Base-by-base conservation (phyloP, 2,113 vertebrate genomes). In the Actenoides lindsayi region DNA sequence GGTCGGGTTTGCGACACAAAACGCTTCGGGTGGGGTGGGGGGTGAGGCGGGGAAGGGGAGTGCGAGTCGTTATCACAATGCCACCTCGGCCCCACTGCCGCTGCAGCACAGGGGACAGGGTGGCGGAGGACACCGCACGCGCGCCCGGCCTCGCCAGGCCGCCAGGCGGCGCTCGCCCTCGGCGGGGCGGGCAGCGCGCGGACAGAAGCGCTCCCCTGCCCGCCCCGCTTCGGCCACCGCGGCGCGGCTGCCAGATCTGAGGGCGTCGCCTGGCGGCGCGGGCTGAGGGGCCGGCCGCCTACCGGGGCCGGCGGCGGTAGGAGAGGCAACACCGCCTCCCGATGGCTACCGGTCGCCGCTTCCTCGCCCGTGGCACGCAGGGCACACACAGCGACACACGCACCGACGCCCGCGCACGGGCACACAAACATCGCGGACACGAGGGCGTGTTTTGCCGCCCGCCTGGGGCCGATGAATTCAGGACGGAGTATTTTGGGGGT, bases 381-480 rank as follows among this genome's bases (percentile, higher is more conserved):
- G 19, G 46, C 10, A 15, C 2, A 68, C 33, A 35, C 8, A 50
- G 48, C 48, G 31, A 27, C 23, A 27, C 37, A 18, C 56, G 17
- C 33, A 16, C 33, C 19, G 56, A 7, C 56, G 7, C 10, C 16
- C 20, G 7, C 20, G 5, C 5, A 5, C 28, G 5, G 24, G 4
- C 39, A 23, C 30, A 21, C 46, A 25, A 10, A 18, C 10, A 7
- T 4, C 1, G 30, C 5, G 30, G 1, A 3, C 3, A 12, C 5
- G 3, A 2, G 48, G 56, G 39, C 2, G 11, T 33, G 44, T 16
- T 51, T 5, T 16, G 35, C 23, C 3, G 35, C 31, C 28, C 28
- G 1, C 23, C 16, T 9, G 2, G 50, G 35, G 27, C 21, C 1
- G 41, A 4, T n/a, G 41, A 24, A 5, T 13, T 25, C 19, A 3